A percentile compares a stretch with the other conserved stretches of the same genome.
Conservation (phyloP, 2,797 vertebrate species). For the Nyctibius grandis region DNA sequence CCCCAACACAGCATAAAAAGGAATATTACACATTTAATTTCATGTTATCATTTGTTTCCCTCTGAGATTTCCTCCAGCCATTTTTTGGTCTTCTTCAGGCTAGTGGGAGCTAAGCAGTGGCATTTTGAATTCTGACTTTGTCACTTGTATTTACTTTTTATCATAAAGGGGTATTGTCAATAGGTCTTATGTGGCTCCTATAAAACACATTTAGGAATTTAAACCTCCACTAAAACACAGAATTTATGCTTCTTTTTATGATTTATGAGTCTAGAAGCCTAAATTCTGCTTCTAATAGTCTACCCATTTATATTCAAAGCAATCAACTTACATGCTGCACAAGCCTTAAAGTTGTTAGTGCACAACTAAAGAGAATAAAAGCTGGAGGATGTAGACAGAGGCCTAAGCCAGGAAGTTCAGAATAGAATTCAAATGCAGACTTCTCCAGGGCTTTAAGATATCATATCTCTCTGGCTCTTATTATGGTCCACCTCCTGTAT, state of each 20-base stretch:
- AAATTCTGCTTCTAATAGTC: conserved; percentile 55
- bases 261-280: conserved; percentile 62
- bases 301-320: conserved; percentile 55
- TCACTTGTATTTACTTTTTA: conserved; percentile 70
- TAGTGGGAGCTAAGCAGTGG: conserved; percentile 8
- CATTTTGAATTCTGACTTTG: conserved; percentile 64
- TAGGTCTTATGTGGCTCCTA: conserved; percentile 65
- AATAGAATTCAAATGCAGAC: conserved; percentile 29
- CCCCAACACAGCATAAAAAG: conserved; percentile 30
- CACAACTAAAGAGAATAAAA: conserved; percentile 41
- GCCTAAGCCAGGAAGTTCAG: background rate
- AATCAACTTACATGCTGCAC: conserved; percentile 26
- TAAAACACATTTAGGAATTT: conserved; percentile 71
- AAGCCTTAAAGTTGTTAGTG: conserved; percentile 42
- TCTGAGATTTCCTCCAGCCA: conserved; percentile 19
- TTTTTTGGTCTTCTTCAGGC: conserved; percentile 29
- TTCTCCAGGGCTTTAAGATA: background rate
- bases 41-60: conserved; percentile 55
- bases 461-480: background rate
- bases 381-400: background rate
- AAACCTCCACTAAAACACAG: conserved; percentile 61
- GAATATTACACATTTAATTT: conserved; percentile 72
- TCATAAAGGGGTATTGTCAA: conserved; percentile 64
- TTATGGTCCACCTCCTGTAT: background rate
- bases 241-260: conserved; percentile 62